Base-by-base conservation (phyloP, 2,113 vertebrate genomes). In the Embiotoca jacksoni region DNA sequence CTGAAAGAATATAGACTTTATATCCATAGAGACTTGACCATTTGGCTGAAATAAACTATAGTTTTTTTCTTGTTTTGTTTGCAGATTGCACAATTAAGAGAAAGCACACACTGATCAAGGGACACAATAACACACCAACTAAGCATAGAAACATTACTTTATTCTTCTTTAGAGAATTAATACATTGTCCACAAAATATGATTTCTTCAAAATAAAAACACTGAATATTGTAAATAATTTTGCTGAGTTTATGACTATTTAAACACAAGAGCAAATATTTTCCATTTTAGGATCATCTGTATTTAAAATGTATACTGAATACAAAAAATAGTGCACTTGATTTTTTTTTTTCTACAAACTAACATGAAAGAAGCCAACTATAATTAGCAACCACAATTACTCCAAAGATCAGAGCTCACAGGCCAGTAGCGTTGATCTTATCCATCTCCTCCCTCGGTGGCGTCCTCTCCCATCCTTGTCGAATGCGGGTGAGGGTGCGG, bases 391-490 rank as follows among this genome's bases (percentile, higher is more conserved):
- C 10, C 37, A 37, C 37, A 44, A 11, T 13, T 14, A n/a, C 7
- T 39, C 59, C 30, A 32, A 9, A 46, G 50, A 13, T 60, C 35
- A 53, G 6, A 33, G 72, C 52, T 86, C 65, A 88, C 36, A 90
- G 7, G 69, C 66, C 67, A 15, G 73, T 87, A 46, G 58, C 70
- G 32, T 61, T 82, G 5, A 7, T 50, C 6, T 59, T 13, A 9
- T 5, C 49, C 32, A 30, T 15, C 9, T 69, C 68, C 10, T 65
- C 54, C 16, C 35, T 47, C 0, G 49, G 13, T 37, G 47, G n/a
- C 8, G 6, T 92, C 75, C 94, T 95, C 86, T 97, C 96, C 96
- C 96, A 98, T 44, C 98, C 98, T 75, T 97, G 96, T 5, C 95
- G 94, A 70, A 99, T 98, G 56, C 59, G 85, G 0, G 86, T 96